These are phyloP conservation scores for Nebria ingens DNA, from an alignment of 1,140 invertebrate species.

Conservation along the genomic window DNA sequence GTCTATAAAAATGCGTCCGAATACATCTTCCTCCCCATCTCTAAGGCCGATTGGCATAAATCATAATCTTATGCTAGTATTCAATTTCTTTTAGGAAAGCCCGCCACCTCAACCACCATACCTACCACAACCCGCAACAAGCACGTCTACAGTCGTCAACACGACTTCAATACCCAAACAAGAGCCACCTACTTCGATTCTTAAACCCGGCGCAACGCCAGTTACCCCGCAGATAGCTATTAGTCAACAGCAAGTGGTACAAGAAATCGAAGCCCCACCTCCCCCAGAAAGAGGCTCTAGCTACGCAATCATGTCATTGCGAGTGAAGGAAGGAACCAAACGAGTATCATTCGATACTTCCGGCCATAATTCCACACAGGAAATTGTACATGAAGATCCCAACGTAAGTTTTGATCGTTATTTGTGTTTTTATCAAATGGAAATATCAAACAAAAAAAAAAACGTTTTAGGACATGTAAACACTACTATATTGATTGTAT, in stretches of 20 bases:
- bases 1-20: too few relatives aligned
- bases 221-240: slow-evolving; percentile 19
- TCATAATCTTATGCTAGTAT: too few relatives aligned
- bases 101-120: slow-evolving; percentile 18
- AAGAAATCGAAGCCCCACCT: slow-evolving; percentile 43
- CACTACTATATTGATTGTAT: slow-evolving; percentile 2
- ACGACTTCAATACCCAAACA: not conserved
- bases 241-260: slow-evolving; percentile 15
- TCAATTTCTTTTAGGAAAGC: slow-evolving; percentile 24
- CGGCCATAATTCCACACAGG: slow-evolving; percentile 25
- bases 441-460: not conserved
- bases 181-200: slow-evolving; percentile 28
- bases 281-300: slow-evolving; percentile 72
- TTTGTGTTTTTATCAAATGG: not conserved
- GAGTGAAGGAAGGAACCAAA: slow-evolving; percentile 38
- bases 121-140: slow-evolving; percentile 18
- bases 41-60: too few relatives aligned
- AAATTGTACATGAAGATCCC: slow-evolving; percentile 63
- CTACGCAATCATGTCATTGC: slow-evolving; percentile 66
- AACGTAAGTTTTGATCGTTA: slow-evolving; percentile 49
- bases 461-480: not conserved
- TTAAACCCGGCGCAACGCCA: slow-evolving; percentile 24
- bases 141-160: not conserved
- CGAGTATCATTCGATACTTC: slow-evolving; percentile 31
- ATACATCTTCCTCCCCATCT: too few relatives aligned